A percentile compares a stretch with the other conserved stretches of the same genome.
phyloP scores from a whole-genome alignment of 1,140 invertebrate genomes.

The Lepidurus couesii region DNA sequence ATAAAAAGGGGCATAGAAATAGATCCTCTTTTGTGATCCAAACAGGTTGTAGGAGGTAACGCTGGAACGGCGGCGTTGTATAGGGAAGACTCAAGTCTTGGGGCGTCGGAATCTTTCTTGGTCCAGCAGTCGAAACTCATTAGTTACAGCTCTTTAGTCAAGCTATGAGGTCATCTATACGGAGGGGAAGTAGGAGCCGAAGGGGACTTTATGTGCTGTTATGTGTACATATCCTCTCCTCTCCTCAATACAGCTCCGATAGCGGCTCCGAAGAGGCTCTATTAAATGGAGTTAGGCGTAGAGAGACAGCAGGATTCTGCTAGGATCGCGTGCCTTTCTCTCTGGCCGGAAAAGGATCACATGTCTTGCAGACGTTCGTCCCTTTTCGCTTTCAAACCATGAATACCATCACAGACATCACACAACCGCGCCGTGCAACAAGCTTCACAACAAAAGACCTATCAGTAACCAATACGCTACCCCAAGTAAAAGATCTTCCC shows the following conservation, averaged over 20 bases:
- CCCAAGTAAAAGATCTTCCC: background rate
- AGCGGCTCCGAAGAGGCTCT: background rate
- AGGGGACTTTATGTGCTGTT: background rate
- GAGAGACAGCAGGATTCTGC: background rate
- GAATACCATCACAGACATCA: background rate
- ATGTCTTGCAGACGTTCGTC: constrained; percentile 12
- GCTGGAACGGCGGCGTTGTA: background rate
- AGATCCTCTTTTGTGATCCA: background rate
- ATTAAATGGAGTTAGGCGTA: background rate
- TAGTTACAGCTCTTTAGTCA: constrained; percentile 19
- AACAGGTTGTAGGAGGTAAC: constrained; percentile 21
- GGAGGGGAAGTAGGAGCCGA: background rate
- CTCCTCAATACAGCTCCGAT: background rate
- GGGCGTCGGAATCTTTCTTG: constrained; percentile 5
- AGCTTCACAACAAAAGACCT: background rate
- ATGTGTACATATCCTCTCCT: background rate
- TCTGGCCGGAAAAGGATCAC: background rate
- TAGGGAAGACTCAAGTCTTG: background rate
- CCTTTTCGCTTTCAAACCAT: background rate
- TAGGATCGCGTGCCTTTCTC: constrained; percentile 1
- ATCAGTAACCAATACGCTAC: constrained; percentile 3
- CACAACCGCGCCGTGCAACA: background rate
- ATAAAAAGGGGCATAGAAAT: background rate
- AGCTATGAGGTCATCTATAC: constrained; percentile 22
- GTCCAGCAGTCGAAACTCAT: constrained; percentile 21